Percentiles rank a stretch among this genome's conserved stretches.
These are phyloP conservation scores for Otus sunia DNA, from an alignment of 2,113 vertebrate genomes.

Conservation along the genomic window DNA sequence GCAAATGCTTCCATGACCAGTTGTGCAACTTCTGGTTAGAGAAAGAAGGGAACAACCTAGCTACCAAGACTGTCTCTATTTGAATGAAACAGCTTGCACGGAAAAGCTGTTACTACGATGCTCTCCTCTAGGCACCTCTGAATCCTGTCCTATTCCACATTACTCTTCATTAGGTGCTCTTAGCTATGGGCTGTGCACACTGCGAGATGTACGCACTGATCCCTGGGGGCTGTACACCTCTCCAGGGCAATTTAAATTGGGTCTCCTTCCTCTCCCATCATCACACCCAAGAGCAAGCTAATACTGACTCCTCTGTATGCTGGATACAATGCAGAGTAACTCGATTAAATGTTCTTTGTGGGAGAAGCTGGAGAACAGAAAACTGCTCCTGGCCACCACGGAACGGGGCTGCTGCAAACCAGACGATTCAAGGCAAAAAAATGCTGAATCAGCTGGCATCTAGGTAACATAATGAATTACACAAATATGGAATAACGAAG, in stretches of 20 bases:
- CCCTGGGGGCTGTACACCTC: background rate
- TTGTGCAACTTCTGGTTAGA: background rate
- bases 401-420: background rate
- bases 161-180: background rate
- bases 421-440: background rate
- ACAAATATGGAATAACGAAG: background rate
- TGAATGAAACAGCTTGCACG: background rate
- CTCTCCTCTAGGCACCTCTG: background rate
- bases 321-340: background rate
- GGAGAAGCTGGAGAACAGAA: background rate
- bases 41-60: background rate
- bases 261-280: background rate
- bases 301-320: background rate
- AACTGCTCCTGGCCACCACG: background rate
- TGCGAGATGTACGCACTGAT: accelerated
- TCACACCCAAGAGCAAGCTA: background rate
- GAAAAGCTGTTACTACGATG: background rate
- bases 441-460: background rate
- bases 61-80: background rate
- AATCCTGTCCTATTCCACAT: background rate
- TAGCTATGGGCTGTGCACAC: background rate
- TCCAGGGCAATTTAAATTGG: background rate
- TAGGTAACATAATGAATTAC: background rate
- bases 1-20: background rate
- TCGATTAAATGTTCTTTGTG: background rate